Percentiles rank a stretch among this genome's conserved stretches.
Evolutionary conservation across 2,888 invertebrate species (phyloP).

Genomic region (Pheosia gnoma): DNA sequence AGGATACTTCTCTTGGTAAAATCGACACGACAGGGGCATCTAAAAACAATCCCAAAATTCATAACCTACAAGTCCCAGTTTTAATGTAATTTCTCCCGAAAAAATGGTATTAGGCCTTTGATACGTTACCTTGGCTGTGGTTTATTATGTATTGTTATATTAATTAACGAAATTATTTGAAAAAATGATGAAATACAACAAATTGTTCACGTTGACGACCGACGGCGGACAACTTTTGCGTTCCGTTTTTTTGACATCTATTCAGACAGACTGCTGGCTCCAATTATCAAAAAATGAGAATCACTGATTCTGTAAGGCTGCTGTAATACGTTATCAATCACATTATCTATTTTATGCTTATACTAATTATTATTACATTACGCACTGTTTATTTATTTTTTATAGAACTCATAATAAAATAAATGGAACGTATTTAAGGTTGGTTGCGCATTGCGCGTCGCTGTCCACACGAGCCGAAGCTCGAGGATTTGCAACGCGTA

Average conservation of each 20-base stretch:
- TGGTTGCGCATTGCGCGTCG: no score
- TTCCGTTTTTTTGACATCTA: constrained; percentile 2
- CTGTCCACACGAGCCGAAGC: no score
- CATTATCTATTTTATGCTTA: no score
- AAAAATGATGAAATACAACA: constrained; percentile 68
- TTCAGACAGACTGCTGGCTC: no score
- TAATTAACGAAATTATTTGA: constrained; percentile 41
- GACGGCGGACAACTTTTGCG: constrained; percentile 43
- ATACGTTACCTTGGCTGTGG: constrained; percentile 54
- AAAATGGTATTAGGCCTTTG: constrained; percentile 5
- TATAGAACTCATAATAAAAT: no score
- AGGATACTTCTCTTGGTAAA: constrained; percentile 98
- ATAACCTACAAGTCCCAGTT: constrained; percentile 64
- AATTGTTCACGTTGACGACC: constrained; percentile 75
- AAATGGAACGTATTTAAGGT: no score
- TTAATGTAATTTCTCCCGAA: constrained; percentile 1
- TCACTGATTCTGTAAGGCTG: no score
- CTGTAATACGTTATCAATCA: no score
- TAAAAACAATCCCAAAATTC: constrained; percentile 56
- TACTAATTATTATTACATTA: no score
- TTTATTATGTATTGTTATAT: constrained; percentile 39
- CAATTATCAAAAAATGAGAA: no score
- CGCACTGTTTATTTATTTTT: no score
- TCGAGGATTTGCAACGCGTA: no score
- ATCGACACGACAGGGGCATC: constrained; percentile 97